Evolutionary conservation across 2,888 invertebrate species (phyloP).

Genomic region (Drosophila gaucha): DNA sequence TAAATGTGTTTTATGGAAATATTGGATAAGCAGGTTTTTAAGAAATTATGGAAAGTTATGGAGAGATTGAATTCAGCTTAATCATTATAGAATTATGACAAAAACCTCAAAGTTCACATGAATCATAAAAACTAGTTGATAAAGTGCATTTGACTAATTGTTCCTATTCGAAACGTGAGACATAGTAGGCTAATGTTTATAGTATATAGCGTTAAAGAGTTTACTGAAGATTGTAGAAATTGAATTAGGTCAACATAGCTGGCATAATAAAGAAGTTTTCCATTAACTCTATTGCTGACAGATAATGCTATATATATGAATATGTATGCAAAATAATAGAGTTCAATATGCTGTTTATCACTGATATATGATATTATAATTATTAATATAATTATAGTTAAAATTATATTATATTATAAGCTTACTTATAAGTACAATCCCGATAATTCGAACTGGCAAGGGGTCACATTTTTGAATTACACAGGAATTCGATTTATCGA

Average conservation of each 20-base stretch:
- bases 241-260: conserved; percentile 6
- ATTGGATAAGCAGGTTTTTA: neutral
- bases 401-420: neutral
- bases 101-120: neutral
- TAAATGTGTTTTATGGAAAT: neutral
- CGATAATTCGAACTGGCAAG: too few relatives aligned
- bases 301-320: neutral
- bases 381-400: too few relatives aligned
- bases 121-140: neutral
- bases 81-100: too few relatives aligned
- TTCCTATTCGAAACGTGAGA: neutral
- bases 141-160: neutral
- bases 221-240: neutral
- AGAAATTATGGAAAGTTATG: neutral
- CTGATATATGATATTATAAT: neutral
- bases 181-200: neutral
- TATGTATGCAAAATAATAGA: too few relatives aligned
- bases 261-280: neutral
- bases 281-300: neutral
- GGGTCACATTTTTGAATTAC: too few relatives aligned
- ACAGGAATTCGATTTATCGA: too few relatives aligned
- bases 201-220: neutral
- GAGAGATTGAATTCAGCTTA: too few relatives aligned
- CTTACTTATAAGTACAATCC: too few relatives aligned
- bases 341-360: too few relatives aligned